These are phyloP conservation scores for Nothoprocta pentlandii DNA, from an alignment of 2,113 vertebrate genomes.

Conservation along the genomic window DNA sequence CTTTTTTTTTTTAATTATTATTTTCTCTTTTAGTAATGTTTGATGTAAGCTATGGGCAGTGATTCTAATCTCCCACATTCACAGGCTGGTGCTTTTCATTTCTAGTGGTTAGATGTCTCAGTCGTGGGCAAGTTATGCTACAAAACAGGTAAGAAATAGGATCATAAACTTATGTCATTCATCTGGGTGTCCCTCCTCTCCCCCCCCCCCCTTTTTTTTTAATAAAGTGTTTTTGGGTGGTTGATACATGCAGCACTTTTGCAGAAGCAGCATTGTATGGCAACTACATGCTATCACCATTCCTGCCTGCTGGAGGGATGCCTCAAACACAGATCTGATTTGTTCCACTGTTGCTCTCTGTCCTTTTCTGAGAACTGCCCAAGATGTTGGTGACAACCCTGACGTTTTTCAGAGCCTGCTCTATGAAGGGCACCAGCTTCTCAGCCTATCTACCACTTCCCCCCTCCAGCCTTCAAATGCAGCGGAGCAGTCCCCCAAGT, in stretches of 20 bases:
- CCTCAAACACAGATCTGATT: neutral
- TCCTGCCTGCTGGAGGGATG: neutral
- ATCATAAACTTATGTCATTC: neutral
- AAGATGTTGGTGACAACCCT: neutral
- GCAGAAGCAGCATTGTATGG: neutral
- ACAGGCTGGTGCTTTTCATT: neutral
- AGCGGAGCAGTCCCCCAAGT: neutral
- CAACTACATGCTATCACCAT: accelerated
- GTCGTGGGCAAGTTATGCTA: neutral
- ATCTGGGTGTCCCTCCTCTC: neutral
- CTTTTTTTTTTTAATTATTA: neutral
- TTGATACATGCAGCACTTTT: neutral
- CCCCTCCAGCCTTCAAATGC: neutral
- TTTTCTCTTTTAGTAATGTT: neutral
- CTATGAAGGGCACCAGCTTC: neutral
- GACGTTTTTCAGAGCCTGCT: neutral
- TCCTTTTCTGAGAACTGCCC: neutral
- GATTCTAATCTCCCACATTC: neutral
- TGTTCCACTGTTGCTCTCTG: neutral
- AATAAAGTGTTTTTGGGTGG: neutral
- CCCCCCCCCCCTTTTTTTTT: neutral
- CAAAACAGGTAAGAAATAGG: neutral
- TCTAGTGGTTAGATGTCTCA: neutral
- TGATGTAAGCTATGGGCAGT: neutral
- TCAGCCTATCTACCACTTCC: neutral